Conservation (phyloP, 2,888 invertebrate species). For the Mongoloraphidia duomilia region DNA sequence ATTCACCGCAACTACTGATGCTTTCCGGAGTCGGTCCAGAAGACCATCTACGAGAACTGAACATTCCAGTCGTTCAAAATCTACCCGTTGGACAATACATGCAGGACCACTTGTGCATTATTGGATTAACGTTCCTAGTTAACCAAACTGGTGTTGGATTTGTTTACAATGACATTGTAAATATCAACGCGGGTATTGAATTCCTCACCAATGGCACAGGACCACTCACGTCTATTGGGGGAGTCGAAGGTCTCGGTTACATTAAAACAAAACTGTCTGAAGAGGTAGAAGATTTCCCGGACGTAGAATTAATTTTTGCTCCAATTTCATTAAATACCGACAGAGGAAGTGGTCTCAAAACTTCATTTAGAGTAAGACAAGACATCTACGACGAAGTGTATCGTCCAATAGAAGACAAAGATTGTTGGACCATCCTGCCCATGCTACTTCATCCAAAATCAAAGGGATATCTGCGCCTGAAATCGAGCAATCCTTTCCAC, state of each 20-base stretch:
- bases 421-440: slow-evolving; percentile 38
- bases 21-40: slow-evolving; percentile 36
- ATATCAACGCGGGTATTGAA: not conserved
- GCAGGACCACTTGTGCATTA: slow-evolving; percentile 2
- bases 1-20: slow-evolving; percentile 42
- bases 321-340: slow-evolving; percentile 40
- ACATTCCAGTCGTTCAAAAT: slow-evolving; percentile 25
- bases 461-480: slow-evolving; percentile 50
- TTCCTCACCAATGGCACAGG: slow-evolving; percentile 31
- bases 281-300: slow-evolving; percentile 37
- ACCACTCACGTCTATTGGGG: slow-evolving; percentile 33
- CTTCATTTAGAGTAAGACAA: not conserved
- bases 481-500: slow-evolving; percentile 52
- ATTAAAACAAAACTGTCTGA: slow-evolving; percentile 36
- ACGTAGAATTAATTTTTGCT: slow-evolving; percentile 41
- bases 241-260: slow-evolving; percentile 43
- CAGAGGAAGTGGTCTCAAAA: slow-evolving; percentile 23
- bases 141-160: slow-evolving; percentile 25
- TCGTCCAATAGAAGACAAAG: slow-evolving; percentile 29
- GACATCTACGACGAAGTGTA: slow-evolving; percentile 1
- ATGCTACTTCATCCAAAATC: slow-evolving; percentile 60
- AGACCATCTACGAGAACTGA: slow-evolving; percentile 23
- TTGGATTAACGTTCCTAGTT: slow-evolving; percentile 24
- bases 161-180: not conserved
- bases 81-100: slow-evolving; percentile 25